Evolutionary conservation across 2,797 vertebrate species (phyloP).

Genomic region (Eutrigla gurnardus): DNA sequence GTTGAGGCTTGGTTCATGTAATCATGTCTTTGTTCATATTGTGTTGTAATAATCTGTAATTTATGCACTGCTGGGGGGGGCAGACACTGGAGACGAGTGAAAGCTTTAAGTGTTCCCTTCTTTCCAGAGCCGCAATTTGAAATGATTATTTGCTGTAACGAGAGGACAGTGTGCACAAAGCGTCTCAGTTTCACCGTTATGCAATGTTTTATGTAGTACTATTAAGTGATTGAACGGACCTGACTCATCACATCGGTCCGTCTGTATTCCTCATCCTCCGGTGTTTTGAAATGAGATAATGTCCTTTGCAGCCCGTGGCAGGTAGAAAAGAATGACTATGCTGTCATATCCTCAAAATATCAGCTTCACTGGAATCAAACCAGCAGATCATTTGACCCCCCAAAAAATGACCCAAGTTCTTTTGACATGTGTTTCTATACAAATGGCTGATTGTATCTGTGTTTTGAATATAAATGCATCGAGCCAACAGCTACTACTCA

Average conservation of each 20-base stretch:
- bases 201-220: constrained; percentile 67
- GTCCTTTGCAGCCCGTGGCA: constrained; percentile 73
- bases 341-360: constrained; percentile 41
- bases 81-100: constrained; percentile 40
- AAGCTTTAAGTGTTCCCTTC: constrained; percentile 47
- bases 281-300: constrained; percentile 71
- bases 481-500: not conserved
- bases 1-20: constrained; percentile 68
- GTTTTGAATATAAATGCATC: not conserved
- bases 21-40: constrained; percentile 71
- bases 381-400: constrained; percentile 3
- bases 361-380: constrained; percentile 29
- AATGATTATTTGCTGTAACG: constrained; percentile 65
- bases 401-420: not conserved
- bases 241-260: constrained; percentile 69
- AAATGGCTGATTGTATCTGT: not conserved
- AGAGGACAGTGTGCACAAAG: constrained; percentile 57
- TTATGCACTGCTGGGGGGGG: constrained; percentile 32
- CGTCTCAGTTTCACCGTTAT: constrained; percentile 67
- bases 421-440: not conserved
- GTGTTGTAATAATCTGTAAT: constrained; percentile 55
- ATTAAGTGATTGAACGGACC: constrained; percentile 68
- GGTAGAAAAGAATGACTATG: constrained; percentile 53
- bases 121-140: constrained; percentile 52
- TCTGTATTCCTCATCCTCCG: constrained; percentile 74